phyloP scores from a whole-genome alignment of 2,888 invertebrate species.

The Euclidia mi region DNA sequence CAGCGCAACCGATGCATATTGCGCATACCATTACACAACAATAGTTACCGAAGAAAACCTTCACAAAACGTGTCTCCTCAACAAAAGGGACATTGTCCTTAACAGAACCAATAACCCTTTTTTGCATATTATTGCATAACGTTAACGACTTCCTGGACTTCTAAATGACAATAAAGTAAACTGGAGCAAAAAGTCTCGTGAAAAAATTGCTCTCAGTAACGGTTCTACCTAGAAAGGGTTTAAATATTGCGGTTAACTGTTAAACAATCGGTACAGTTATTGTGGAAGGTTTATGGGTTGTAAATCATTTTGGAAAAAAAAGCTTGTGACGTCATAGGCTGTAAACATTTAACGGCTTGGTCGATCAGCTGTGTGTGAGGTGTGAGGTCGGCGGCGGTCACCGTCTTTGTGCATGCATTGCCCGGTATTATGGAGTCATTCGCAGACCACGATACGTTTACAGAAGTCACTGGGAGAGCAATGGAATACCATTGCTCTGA shows the following conservation, averaged over 20 bases:
- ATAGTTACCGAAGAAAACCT: constrained; percentile 65
- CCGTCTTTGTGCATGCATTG: constrained; percentile 31
- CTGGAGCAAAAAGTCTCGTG: constrained; percentile 82
- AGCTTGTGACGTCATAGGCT: constrained; percentile 80
- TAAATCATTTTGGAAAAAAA: constrained; percentile 88
- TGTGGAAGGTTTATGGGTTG: constrained; percentile 85
- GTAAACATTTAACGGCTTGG: constrained; percentile 84
- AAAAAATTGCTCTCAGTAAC: constrained; percentile 69
- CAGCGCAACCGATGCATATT: constrained; percentile 57
- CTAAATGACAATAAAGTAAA: constrained; percentile 73
- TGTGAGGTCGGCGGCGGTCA: constrained; percentile 70
- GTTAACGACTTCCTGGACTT: constrained; percentile 76
- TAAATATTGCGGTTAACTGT: constrained; percentile 89
- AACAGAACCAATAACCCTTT: constrained; percentile 71
- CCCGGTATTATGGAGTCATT: constrained; percentile 14
- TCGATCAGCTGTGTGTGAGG: constrained; percentile 87
- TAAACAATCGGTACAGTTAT: constrained; percentile 89
- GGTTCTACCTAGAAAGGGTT: constrained; percentile 87
- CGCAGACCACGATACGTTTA: too few species aligned
- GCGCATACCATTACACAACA: constrained; percentile 61
- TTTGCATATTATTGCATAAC: constrained; percentile 87
- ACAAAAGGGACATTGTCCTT: constrained; percentile 66
- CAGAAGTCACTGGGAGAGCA: background rate
- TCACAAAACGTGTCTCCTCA: constrained; percentile 52
- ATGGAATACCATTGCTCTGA: too few species aligned